Evolutionary conservation across 2,113 vertebrate genomes (phyloP), one percentile per base, ranked within the genome.

Genomic region (Tapirus terrestris): DNA sequence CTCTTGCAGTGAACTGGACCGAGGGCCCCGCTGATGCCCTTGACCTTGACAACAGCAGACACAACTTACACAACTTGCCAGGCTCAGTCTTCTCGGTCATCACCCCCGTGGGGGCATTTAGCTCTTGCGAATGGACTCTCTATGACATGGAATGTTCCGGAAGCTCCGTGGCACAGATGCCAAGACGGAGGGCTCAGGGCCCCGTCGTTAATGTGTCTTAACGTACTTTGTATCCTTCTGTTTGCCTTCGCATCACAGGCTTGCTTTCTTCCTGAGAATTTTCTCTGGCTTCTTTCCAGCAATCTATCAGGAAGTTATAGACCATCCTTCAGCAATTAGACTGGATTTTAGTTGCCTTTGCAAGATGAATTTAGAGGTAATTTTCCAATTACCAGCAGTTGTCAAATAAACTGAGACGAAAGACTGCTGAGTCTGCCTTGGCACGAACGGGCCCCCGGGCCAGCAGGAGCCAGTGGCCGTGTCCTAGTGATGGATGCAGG

Each of bases 301-400:
- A 14, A 8, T 27, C 72, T 23, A 33, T 87, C 29, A 16, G 72
- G 63, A 86, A 75, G 56, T 77, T 36, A 25, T 0, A 56, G 67
- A 21, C 77, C 14, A 20, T 51, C 67, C 48, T 82, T 86, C 51
- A 31, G 82, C 73, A 58, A 58, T 91, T 63, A 87, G 67, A 10
- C 36, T 60, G 82, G 88, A 93, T 94, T 94, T 73, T 3, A 18
- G 81, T 33, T 79, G 89, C 89, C 89, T 97, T 79, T 8, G 45
- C 75, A 97, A 96, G 91, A 97, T 89, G 93, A 75, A 88, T 96
- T 91, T 63, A 68, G 73, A 89, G 58, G 77, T 76, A 58, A 89
- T 96, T 96, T 98, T 96, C 92, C 93, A 96, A 89, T 96, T 96
- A 94, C 33, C 61, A 48, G 81, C 73, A 0, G 51, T 91, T 63